Evolutionary conservation across 2,797 vertebrate genomes (phyloP).

Genomic region (Sebastes aleutianus): DNA sequence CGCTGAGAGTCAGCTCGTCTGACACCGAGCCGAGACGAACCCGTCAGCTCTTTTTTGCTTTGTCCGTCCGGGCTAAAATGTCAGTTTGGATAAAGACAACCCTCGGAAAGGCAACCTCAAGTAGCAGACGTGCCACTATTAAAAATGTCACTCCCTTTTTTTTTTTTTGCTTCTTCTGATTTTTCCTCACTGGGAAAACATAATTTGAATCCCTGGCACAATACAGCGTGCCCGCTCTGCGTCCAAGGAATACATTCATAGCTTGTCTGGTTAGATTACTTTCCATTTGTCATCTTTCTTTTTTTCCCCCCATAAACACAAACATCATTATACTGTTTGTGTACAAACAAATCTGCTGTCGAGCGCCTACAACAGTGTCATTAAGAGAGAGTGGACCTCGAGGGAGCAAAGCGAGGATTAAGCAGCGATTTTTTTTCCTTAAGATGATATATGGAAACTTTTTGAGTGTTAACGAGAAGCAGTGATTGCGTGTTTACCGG

Average conservation of each 20-base stretch:
- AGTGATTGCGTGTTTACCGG: conserved; percentile 61
- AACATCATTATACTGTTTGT: conserved; percentile 42
- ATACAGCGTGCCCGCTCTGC: neutral
- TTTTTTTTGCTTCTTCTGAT: conserved; percentile 8
- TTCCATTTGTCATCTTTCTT: conserved; percentile 40
- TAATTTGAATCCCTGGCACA: conserved; percentile 8
- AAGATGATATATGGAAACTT: conserved; percentile 58
- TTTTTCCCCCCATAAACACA: conserved; percentile 16
- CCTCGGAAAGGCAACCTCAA: neutral
- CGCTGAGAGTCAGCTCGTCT: conserved; percentile 28
- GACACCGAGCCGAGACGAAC: conserved; percentile 41
- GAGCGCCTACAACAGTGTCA: conserved; percentile 18
- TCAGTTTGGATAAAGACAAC: conserved; percentile 52
- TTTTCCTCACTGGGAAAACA: conserved; percentile 14
- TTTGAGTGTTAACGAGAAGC: conserved; percentile 52
- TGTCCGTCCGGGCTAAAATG: conserved; percentile 31
- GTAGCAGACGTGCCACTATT: conserved; percentile 18
- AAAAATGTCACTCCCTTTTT: conserved; percentile 9
- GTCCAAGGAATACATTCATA: conserved; percentile 6
- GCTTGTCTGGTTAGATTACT: conserved; percentile 15
- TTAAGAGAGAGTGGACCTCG: conserved; percentile 28
- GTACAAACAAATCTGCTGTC: conserved; percentile 53
- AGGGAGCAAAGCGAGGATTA: conserved; percentile 35
- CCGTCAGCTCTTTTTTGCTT: conserved; percentile 36
- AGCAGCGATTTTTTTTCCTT: conserved; percentile 32